Conservation (phyloP, 2,113 vertebrate species). For the Grus americana region DNA sequence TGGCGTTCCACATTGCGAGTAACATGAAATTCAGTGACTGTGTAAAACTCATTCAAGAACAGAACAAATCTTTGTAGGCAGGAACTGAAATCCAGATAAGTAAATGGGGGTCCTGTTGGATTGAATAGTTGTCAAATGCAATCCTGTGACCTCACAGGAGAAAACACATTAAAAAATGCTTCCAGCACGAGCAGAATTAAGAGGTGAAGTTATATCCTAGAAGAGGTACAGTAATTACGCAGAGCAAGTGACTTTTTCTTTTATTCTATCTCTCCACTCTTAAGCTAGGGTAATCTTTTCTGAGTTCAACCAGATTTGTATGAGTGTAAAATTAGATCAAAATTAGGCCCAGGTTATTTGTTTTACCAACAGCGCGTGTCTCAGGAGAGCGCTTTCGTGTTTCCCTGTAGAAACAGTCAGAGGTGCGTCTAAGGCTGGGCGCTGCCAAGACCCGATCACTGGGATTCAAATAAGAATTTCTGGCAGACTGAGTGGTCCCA, state of each 20-base stretch:
- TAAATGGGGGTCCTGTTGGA: neutral
- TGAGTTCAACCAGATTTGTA: neutral
- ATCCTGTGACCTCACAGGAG: neutral
- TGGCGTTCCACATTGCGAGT: neutral
- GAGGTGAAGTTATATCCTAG: neutral
- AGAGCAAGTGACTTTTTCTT: neutral
- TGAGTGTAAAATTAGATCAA: neutral
- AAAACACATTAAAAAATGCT: neutral
- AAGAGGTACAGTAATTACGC: neutral
- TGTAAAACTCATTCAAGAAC: neutral
- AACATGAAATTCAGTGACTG: neutral
- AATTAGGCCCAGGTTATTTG: neutral
- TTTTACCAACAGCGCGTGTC: neutral
- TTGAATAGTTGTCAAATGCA: neutral
- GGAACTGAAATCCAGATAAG: neutral
- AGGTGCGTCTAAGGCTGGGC: neutral
- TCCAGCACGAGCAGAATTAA: neutral
- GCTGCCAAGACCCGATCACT: neutral
- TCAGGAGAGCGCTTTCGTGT: neutral
- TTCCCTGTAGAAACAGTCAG: neutral
- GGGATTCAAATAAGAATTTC: constrained; percentile 21
- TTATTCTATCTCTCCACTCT: neutral
- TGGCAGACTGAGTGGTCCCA: constrained; percentile 30
- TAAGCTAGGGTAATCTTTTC: neutral
- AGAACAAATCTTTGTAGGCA: neutral